Base-by-base conservation (phyloP, 2,888 invertebrate species). In the Drosophila pseudotakahashii region DNA sequence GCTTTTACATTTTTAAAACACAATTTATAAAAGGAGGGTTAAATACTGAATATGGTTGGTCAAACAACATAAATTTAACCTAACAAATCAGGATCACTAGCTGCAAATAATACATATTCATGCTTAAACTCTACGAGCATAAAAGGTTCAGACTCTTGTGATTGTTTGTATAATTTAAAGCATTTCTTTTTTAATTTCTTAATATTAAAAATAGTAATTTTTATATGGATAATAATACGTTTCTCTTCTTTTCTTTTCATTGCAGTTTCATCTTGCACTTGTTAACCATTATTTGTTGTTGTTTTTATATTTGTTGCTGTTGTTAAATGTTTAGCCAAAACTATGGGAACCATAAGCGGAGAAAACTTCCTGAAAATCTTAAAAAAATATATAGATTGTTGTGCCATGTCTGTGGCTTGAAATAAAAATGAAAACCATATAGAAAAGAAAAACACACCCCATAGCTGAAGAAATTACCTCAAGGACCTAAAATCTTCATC, bases 301-400 rank as follows among this genome's bases (percentile, higher is more conserved):
- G 71, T 81, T 85, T 77, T 84, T 44, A 66, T 87, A 26, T 45
- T 87, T 87, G 79, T 88, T 82, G 88, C 81, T 82, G 81, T 81
- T 81, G 76, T 84, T 87, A 84, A 72, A 87, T 82, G 82, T 85
- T 85, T 84, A 87, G 85, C 85, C 67, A 45, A 76, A 79, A 78
- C 77, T 81, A 72, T 80, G 82, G 82, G 68, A 85, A 81, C 41
- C 37, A 63, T 73, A 79, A 62, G 69, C 54, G 77, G 74, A 62
- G 67, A 67, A 34, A 16, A 26, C 36, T 19, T 68, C 55, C 54
- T 16, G 39, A 48, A 34, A 48, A 55, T 13, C 34, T 19, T 10
- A 39, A 36, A 42, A 78, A 68, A 67, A 71, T 67, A 73, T 45
- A 71, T 67, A 55, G 61, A 75, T 76, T 71, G 73, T 78, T 82